Evolutionary conservation across 2,113 vertebrate genomes (phyloP), one percentile per base, ranked within the genome.

Genomic region (Tyto alba): DNA sequence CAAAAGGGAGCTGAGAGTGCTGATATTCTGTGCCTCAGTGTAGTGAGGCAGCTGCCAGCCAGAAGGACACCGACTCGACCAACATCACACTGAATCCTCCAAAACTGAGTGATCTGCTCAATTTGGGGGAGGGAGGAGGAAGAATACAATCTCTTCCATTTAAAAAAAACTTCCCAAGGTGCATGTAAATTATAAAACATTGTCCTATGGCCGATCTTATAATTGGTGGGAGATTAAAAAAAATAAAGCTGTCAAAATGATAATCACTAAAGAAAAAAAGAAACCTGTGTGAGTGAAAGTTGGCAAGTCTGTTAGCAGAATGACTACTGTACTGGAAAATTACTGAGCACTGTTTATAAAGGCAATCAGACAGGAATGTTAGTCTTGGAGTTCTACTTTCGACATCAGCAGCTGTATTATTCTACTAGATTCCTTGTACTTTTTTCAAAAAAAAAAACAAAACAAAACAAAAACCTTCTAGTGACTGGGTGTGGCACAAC

Each of bases 311-410:
- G 76, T 90, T 88, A 97, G 96, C 89, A 97, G 92, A 81, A 96
- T 95, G 96, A 95, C 97, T 98, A 97, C 98, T 97, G 97, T 97
- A 96, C 98, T 97, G 98, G 98, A 98, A 98, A 98, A 98, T 97
- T 96, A 96, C 97, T 95, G 92, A 85, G 88, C 97, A 88, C 89
- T 95, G 90, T 97, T 95, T 96, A 97, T 96, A 97, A 96, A 97
- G 96, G 95, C 97, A 96, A 96, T 95, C 97, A 84, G 84, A 94
- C 94, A 90, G 93, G 97, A 98, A 97, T 98, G 98, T 98, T 98
- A 96, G 97, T 98, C 96, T 98, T 97, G 97, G 97, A 98, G 92
- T 94, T 69, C 90, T 96, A 95, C 93, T 79, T 96, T 91, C 89
- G 10, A 30, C 97, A 95, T 97, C 97, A 96, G 97, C 97, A 97